phyloP scores from a whole-genome alignment of 2,113 vertebrate species.

The Odocoileus hemionus region DNA sequence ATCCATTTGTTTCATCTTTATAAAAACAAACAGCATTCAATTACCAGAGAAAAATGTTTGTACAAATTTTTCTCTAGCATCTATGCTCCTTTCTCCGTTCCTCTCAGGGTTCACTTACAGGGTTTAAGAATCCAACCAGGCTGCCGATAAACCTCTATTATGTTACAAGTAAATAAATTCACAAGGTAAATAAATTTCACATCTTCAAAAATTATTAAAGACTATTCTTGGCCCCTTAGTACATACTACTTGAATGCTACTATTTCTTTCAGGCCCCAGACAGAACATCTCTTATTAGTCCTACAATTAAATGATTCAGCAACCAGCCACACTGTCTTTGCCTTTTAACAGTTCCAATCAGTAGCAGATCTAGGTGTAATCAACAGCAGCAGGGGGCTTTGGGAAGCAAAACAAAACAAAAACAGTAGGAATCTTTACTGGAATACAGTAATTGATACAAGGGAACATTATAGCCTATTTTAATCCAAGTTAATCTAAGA shows the following conservation, averaged over 20 bases:
- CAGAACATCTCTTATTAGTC: conserved; percentile 82
- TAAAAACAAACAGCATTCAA: conserved; percentile 35
- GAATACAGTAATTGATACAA: conserved; percentile 85
- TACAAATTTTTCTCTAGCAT: conserved; percentile 29
- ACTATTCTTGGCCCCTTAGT: conserved; percentile 68
- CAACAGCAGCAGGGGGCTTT: conserved; percentile 90
- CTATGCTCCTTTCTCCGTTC: background rate
- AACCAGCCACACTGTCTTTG: conserved; percentile 84
- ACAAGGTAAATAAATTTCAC: background rate
- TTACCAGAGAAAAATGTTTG: background rate
- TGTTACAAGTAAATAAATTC: background rate
- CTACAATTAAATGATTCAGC: conserved; percentile 86
- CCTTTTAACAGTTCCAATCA: conserved; percentile 90
- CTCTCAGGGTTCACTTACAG: background rate
- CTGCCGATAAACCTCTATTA: background rate
- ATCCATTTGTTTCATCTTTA: conserved; percentile 36
- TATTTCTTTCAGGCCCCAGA: conserved; percentile 72
- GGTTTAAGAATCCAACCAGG: conserved; percentile 43
- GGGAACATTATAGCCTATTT: conserved; percentile 75
- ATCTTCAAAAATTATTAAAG: conserved; percentile 57
- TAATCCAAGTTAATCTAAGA: conserved; percentile 77
- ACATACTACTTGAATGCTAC: conserved; percentile 65
- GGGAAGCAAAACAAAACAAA: conserved; percentile 91
- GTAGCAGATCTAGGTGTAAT: conserved; percentile 90
- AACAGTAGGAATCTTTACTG: conserved; percentile 87